Conservation (phyloP, 2,797 vertebrate genomes). For the Kryptolebias ocellatus region DNA sequence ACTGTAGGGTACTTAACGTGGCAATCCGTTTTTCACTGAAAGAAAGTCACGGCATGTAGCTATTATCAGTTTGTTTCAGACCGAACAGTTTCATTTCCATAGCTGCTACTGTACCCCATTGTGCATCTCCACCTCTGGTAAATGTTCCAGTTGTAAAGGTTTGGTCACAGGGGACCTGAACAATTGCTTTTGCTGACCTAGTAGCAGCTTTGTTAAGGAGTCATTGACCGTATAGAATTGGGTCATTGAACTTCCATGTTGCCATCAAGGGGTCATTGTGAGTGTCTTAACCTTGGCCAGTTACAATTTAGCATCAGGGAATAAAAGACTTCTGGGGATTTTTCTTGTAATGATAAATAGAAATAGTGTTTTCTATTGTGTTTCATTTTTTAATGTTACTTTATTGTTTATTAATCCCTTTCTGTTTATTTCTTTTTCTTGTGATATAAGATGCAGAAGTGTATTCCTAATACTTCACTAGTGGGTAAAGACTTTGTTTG, state of each 20-base stretch:
- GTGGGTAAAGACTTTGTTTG: background rate
- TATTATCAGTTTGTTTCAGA: slow-evolving; percentile 19
- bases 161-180: slow-evolving; percentile 21
- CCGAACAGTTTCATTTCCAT: slow-evolving; percentile 22
- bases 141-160: slow-evolving; percentile 27
- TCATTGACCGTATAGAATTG: slow-evolving; percentile 42
- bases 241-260: slow-evolving; percentile 52
- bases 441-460: background rate
- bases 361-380: background rate
- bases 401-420: too few species aligned
- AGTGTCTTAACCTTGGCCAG: slow-evolving; percentile 28
- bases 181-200: slow-evolving; percentile 37
- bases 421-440: too few species aligned
- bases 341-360: background rate
- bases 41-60: slow-evolving; percentile 20
- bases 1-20: slow-evolving; percentile 37
- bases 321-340: background rate
- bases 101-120: slow-evolving; percentile 7
- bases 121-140: slow-evolving; percentile 16
- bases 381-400: background rate
- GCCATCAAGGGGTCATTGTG: slow-evolving; percentile 28
- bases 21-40: slow-evolving; percentile 28
- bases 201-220: slow-evolving; percentile 50
- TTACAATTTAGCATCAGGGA: slow-evolving; percentile 23
- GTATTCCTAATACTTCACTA: background rate